These are phyloP conservation scores for Epinotia brunnichana DNA, from an alignment of 2,888 invertebrate species.

Conservation along the genomic window DNA sequence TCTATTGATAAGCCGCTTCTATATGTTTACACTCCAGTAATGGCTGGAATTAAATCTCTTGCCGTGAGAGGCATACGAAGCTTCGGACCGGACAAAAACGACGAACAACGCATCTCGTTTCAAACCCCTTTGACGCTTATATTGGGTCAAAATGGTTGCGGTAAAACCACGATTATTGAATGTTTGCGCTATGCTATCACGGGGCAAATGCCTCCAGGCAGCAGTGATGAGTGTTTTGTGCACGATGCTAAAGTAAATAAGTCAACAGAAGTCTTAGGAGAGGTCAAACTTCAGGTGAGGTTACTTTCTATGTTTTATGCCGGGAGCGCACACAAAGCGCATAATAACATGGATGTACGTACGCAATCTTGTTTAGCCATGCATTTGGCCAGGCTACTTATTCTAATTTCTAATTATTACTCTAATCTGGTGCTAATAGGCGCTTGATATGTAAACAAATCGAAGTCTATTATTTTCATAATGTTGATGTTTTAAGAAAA, in stretches of 20 bases:
- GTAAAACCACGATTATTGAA: constrained; percentile 98
- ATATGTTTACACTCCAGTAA: constrained; percentile 61
- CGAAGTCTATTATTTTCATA: background rate
- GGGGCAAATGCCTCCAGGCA: constrained; percentile 94
- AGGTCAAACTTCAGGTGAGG: constrained; percentile 77
- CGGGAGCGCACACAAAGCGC: constrained; percentile 21
- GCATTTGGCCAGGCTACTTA: constrained; percentile 43
- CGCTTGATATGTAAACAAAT: constrained; percentile 3
- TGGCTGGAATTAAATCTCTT: constrained; percentile 91
- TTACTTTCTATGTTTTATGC: constrained; percentile 40
- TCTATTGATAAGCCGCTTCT: constrained; percentile 35
- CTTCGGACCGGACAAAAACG: constrained; percentile 91
- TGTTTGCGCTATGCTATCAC: constrained; percentile 95
- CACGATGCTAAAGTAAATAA: constrained; percentile 94
- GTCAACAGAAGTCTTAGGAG: constrained; percentile 75
- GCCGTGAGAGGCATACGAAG: constrained; percentile 95
- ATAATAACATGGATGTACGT: background rate
- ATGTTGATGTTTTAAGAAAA: background rate
- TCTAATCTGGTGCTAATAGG: background rate
- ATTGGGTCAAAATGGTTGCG: constrained; percentile 98
- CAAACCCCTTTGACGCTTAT: constrained; percentile 95
- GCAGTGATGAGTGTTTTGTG: constrained; percentile 91
- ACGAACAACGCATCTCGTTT: constrained; percentile 88
- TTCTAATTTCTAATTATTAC: background rate
- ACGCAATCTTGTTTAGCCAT: constrained; percentile 44